Evolutionary conservation across 2,888 invertebrate species (phyloP).

Genomic region (Phrixothrix hirtus): DNA sequence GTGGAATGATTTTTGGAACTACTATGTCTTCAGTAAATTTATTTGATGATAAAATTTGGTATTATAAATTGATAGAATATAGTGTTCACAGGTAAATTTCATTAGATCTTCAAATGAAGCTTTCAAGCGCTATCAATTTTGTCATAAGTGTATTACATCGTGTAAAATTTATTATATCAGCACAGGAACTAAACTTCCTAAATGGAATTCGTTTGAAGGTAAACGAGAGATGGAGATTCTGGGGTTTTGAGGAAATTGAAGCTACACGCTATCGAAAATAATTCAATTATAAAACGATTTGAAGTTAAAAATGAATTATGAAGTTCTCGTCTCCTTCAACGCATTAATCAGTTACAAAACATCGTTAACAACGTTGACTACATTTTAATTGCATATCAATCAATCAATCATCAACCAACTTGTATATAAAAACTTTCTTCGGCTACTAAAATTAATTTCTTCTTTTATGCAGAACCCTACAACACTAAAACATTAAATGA

Average conservation of each 20-base stretch:
- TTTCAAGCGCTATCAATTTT: not conserved
- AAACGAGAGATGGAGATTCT: not conserved
- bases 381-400: slow-evolving; percentile 7
- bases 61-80: no score
- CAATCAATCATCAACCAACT: slow-evolving; percentile 8
- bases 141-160: slow-evolving; percentile 1
- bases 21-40: no score
- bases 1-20: no score
- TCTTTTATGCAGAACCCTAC: slow-evolving; percentile 10
- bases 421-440: slow-evolving; percentile 3
- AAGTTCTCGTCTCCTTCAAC: slow-evolving; percentile 7
- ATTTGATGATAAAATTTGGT: no score
- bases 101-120: not conserved
- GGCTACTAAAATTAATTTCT: slow-evolving; percentile 10
- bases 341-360: slow-evolving; percentile 18
- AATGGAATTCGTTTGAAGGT: slow-evolving; percentile 3
- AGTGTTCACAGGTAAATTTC: no score
- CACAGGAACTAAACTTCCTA: slow-evolving; percentile 5
- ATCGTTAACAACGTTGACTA: slow-evolving; percentile 13
- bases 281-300: slow-evolving; percentile 11
- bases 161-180: slow-evolving; percentile 6
- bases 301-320: slow-evolving; percentile 10
- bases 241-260: slow-evolving; percentile 5
- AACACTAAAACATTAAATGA: slow-evolving; percentile 12
- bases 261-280: slow-evolving; percentile 10